phyloP scores from a whole-genome alignment of 2,797 vertebrate genomes.

The Gambusia yucatana region DNA sequence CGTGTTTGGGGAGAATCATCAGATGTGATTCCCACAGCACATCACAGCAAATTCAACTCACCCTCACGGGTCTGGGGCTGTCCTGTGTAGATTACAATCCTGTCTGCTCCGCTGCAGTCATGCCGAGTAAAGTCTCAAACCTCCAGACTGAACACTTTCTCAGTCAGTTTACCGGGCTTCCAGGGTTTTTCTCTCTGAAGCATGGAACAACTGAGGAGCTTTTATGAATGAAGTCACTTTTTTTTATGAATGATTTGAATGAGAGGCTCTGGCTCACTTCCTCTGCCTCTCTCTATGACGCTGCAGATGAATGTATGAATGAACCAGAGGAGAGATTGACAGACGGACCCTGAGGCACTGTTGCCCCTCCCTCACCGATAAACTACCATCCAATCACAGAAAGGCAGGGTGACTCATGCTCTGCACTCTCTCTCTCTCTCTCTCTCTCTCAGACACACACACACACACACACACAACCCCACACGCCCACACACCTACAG shows the following conservation, averaged over 20 bases:
- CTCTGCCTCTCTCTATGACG: constrained; percentile 65
- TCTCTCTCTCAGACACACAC: constrained; percentile 30
- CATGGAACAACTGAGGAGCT: constrained; percentile 71
- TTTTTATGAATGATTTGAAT: constrained; percentile 88
- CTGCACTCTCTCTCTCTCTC: constrained; percentile 53
- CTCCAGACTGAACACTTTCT: constrained; percentile 43
- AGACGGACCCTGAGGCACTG: constrained; percentile 79
- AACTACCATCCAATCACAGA: constrained; percentile 84
- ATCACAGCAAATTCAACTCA: constrained; percentile 50
- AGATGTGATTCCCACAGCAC: background rate
- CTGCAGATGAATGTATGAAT: constrained; percentile 88
- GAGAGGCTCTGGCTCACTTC: constrained; percentile 68
- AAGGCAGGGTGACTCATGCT: constrained; percentile 87
- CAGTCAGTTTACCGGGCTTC: constrained; percentile 37
- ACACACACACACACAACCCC: constrained; percentile 59
- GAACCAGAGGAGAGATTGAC: constrained; percentile 88
- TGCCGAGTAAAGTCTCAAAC: constrained; percentile 36
- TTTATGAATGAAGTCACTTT: constrained; percentile 92
- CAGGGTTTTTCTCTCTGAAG: constrained; percentile 37
- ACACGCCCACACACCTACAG: constrained; percentile 38
- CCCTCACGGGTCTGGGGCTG: constrained; percentile 46
- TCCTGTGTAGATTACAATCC: constrained; percentile 53
- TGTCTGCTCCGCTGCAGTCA: constrained; percentile 39
- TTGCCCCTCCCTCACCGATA: constrained; percentile 63
- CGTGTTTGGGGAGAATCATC: background rate